Percentiles rank a stretch among this genome's conserved stretches.
Evolutionary conservation across 2,888 invertebrate genomes (phyloP).

Genomic region (Formica aserva): DNA sequence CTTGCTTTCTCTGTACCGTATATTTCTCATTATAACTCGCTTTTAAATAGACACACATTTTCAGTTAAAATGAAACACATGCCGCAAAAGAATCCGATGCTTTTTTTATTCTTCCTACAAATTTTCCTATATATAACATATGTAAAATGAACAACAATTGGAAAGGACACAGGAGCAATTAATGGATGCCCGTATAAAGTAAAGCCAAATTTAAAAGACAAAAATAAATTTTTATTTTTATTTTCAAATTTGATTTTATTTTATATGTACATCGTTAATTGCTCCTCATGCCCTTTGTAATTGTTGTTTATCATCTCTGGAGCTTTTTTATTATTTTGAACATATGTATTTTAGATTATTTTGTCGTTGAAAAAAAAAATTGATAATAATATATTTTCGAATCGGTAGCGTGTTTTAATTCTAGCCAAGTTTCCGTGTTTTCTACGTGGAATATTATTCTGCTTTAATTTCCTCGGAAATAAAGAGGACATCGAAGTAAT

Average conservation of each 20-base stretch:
- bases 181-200: too few species aligned
- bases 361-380: background rate
- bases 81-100: background rate
- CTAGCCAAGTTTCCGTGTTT: background rate
- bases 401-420: background rate
- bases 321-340: too few species aligned
- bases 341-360: too few species aligned
- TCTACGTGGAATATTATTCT: background rate
- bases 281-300: too few species aligned
- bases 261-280: too few species aligned
- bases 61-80: background rate
- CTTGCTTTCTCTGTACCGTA: background rate
- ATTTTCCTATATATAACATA: background rate
- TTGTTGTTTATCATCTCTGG: too few species aligned
- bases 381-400: background rate
- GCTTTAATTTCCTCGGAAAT: conserved; percentile 14
- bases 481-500: background rate
- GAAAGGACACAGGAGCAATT: too few species aligned
- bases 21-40: conserved; percentile 5
- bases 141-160: background rate
- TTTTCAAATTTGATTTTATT: too few species aligned
- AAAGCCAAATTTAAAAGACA: too few species aligned
- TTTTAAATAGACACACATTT: background rate
- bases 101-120: background rate
- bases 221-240: too few species aligned